A percentile compares a stretch with the other conserved stretches of the same genome.
phyloP scores from a whole-genome alignment of 2,888 invertebrate species.

The Yponomeuta malinellus region DNA sequence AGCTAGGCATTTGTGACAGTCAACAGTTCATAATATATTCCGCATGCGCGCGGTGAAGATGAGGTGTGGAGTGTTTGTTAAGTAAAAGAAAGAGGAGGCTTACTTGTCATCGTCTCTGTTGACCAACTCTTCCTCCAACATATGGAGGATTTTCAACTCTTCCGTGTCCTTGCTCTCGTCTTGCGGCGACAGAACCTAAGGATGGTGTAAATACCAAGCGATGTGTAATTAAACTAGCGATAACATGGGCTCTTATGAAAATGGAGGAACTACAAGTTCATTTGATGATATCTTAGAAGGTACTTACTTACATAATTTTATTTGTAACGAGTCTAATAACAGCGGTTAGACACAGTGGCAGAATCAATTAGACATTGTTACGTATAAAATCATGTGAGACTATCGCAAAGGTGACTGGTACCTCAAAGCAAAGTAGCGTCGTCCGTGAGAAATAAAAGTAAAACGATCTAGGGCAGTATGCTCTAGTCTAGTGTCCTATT shows the following conservation, averaged over 20 bases:
- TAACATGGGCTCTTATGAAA: constrained; percentile 2
- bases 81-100: constrained; percentile 31
- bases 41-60: neutral
- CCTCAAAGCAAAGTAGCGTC: neutral
- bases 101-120: constrained; percentile 90
- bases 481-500: constrained; percentile 60
- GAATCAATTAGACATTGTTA: no score
- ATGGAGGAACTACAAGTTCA: neutral
- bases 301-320: no score
- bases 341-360: no score
- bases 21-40: no score
- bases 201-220: constrained; percentile 56
- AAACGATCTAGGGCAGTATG: constrained; percentile 25
- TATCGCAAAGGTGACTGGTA: no score
- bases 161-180: constrained; percentile 75
- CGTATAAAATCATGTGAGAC: no score
- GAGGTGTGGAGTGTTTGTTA: neutral
- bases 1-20: no score
- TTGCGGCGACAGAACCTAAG: constrained; percentile 68
- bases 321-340: no score
- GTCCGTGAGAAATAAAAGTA: constrained; percentile 11
- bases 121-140: constrained; percentile 87
- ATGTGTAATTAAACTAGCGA: constrained; percentile 19
- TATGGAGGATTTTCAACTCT: constrained; percentile 84
- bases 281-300: neutral